Conservation (phyloP, 2,113 vertebrate genomes). For the Casuarius casuarius region DNA sequence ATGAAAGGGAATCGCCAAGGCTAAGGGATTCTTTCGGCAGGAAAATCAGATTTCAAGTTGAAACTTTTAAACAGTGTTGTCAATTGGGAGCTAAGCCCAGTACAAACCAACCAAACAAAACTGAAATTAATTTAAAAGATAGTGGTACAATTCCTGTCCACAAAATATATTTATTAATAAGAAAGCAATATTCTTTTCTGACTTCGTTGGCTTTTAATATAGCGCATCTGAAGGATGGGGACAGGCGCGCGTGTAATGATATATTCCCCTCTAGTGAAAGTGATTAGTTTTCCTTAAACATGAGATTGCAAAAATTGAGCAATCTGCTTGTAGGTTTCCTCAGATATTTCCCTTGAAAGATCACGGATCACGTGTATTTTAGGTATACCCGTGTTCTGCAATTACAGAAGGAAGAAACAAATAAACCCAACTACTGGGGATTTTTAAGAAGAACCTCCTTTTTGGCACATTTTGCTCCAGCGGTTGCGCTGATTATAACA, state of each 20-base stretch:
- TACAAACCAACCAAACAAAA: conserved; percentile 42
- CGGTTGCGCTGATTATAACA: accelerated
- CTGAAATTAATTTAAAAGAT: conserved; percentile 66
- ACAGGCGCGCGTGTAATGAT: background rate
- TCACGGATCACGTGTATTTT: accelerated
- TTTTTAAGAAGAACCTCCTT: background rate
- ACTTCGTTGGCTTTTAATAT: conserved; percentile 7
- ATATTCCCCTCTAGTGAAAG: background rate
- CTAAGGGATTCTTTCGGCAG: conserved; percentile 32
- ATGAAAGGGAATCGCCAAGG: conserved; percentile 40
- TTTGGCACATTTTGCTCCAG: background rate
- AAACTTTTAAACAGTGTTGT: conserved; percentile 24
- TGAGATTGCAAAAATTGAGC: background rate
- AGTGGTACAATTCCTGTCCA: conserved; percentile 41
- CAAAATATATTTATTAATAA: conserved; percentile 69
- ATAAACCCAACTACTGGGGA: background rate
- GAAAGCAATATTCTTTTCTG: conserved; percentile 62
- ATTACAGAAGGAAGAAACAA: background rate
- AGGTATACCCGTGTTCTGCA: background rate
- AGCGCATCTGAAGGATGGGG: background rate
- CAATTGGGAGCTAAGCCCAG: conserved; percentile 37
- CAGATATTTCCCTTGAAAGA: background rate
- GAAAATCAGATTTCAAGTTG: conserved; percentile 54
- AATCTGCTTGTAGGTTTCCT: background rate
- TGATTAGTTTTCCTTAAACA: background rate